Conservation (phyloP, 2,113 vertebrate genomes). For the Lamprotornis superbus region DNA sequence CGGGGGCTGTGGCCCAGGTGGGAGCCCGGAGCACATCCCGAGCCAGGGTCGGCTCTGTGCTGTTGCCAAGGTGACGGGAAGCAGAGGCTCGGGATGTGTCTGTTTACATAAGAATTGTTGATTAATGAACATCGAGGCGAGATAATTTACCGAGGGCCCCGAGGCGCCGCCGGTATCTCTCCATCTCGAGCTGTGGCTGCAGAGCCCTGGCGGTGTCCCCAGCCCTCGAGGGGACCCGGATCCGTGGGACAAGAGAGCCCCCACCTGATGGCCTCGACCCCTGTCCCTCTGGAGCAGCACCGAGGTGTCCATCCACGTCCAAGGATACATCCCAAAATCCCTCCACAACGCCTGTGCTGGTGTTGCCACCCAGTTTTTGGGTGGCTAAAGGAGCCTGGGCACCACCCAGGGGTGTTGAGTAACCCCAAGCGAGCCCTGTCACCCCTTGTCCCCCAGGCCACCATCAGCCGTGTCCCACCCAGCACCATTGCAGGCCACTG, state of each 20-base stretch:
- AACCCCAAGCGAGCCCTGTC: background rate
- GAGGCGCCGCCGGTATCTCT: background rate
- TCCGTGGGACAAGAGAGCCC: background rate
- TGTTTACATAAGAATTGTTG: constrained; percentile 47
- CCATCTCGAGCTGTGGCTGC: background rate
- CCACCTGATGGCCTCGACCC: background rate
- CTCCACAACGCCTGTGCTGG: background rate
- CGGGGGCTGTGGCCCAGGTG: background rate
- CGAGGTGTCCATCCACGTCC: background rate
- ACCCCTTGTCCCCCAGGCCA: background rate
- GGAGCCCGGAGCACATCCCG: background rate
- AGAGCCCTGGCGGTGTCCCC: background rate
- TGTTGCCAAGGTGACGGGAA: constrained; percentile 54
- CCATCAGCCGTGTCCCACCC: background rate
- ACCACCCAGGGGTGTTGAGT: background rate
- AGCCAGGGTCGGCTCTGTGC: background rate
- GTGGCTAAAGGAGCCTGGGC: fast-evolving
- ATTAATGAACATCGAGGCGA: constrained; percentile 49
- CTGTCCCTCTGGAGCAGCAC: fast-evolving
- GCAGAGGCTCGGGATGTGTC: background rate
- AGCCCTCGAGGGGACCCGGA: fast-evolving
- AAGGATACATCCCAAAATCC: background rate
- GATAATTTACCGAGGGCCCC: constrained; percentile 9
- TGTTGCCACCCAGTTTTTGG: fast-evolving
- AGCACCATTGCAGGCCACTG: background rate